Evolutionary conservation across 1,140 invertebrate species (phyloP), one percentile per base, ranked within the genome.

Genomic region (Drosophila insularis): DNA sequence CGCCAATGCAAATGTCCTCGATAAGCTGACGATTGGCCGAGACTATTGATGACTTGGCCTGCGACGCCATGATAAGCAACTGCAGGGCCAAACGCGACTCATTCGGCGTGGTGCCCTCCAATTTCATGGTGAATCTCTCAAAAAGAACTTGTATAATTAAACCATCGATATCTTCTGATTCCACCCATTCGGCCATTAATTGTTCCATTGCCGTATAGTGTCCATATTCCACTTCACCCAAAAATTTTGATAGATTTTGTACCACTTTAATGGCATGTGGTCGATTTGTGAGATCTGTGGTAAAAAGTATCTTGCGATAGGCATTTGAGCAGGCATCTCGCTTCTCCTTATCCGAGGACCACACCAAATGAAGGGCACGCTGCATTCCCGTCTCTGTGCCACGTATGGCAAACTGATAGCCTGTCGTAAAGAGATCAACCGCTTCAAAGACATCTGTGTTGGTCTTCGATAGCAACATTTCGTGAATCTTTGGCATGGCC

Each of bases 381-480:
- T 94, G 93, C 23, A 98, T 94, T 10, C 96, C 96, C 23, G 92
- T 75, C 79, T 95, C 94, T 10, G 96, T 95, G 6, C 95, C 94
- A 40, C 94, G 93, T 13, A 98, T 93, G 56, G 95, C 94, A 90
- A 97, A 97, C 80, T 96, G 94, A 86, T 95, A 96, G 3, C 96
- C 96, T 0, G 94, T 94, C 0, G 96, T 96, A 72, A 98, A 96
- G 86, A 98, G 96, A 58, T 96, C 94, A 46, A 98, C 95, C 0
- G 97, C 95, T 92, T 98, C 97, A 39, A 95, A 93, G 0, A 97
- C 95, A 91, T 98, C 97, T 1, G 95, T 94, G 0, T 94, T 93
- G 68, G 94, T 95, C 78, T 95, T 94, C 0, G 97, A 97, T 75
- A 95, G 94, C 2, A 98, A 92, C 74, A 97, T 92, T 11, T 95